A percentile compares a stretch with the other conserved stretches of the same genome.
Conservation (phyloP, 2,113 vertebrate species). For the Mellivora capensis region DNA sequence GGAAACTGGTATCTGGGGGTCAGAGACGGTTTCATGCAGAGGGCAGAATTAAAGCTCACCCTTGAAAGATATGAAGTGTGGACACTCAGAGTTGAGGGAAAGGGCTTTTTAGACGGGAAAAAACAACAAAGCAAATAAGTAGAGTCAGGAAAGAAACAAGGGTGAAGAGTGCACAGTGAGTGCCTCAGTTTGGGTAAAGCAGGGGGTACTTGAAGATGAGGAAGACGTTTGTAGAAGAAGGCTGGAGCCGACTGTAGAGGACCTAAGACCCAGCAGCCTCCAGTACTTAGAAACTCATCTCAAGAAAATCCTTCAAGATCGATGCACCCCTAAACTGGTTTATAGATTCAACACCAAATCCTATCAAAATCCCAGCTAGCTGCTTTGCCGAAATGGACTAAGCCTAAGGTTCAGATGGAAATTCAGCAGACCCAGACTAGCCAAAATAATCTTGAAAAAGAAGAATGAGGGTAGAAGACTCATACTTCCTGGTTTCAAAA, state of each 20-base stretch:
- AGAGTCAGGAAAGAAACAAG: background rate
- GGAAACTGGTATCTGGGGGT: background rate
- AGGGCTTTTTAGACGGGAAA: background rate
- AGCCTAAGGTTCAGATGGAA: background rate
- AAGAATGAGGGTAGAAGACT: background rate
- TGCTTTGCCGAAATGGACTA: background rate
- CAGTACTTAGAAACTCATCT: background rate
- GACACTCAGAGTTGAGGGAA: background rate
- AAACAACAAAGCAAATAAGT: background rate
- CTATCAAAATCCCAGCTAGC: background rate
- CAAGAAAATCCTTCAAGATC: background rate
- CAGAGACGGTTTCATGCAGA: background rate
- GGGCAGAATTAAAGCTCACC: background rate
- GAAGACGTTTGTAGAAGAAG: fast-evolving
- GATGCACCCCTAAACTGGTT: background rate
- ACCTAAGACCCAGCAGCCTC: background rate
- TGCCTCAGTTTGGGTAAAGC: fast-evolving
- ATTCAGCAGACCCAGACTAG: background rate
- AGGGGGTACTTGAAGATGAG: background rate
- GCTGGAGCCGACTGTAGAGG: background rate
- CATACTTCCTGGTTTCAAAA: background rate
- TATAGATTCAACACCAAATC: background rate
- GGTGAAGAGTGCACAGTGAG: fast-evolving
- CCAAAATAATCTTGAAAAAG: background rate
- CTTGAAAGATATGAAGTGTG: background rate